Base-by-base conservation (phyloP, 2,888 invertebrate species). In the Leptothorax acervorum region DNA sequence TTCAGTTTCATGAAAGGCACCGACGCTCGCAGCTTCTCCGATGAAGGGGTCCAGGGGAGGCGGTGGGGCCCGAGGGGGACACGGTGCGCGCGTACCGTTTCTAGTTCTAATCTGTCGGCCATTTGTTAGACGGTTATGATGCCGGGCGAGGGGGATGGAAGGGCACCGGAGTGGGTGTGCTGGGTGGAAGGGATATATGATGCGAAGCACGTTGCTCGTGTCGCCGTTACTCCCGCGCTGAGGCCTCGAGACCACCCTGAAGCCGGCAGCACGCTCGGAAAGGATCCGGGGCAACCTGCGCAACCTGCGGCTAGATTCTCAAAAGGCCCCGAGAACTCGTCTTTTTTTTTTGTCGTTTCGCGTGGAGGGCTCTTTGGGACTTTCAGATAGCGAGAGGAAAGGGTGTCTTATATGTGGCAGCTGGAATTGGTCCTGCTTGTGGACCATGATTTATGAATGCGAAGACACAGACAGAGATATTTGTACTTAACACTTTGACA, bases 1-100 rank as follows among this genome's bases (percentile, higher is more conserved):
- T 94, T 93, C 93, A 94, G 94, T 94, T 94, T 94, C 94, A 93
- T 93, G 92, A 93, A 94, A 94, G 94, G 92, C 90, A 92, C 94
- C 94, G 93, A 91, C 88, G 84, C 86, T 85, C 86, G 84, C 87
- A 83, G 85, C 86, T 84, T 85, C 88, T 82, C 88, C 85, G 87
- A 57, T 84, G 81, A 85, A 75, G 82, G 86, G 82, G 76, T 82
- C 74, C 62, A 63, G 45, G 55, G 70, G 76, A 74, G 83, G 15
- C 65, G 78, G 84, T 81, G 73, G 66, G 78, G 60, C 57, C 65
- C 66, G 75, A 39, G 62, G 51, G 73, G 70, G 85, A 85, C 83
- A 85, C 66, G 79, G 55, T 78, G 78, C 84, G 85, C 87, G 87
- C 82, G 82, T 85, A 89, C 87, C 84, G 88, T 92, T 92, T 92